Base-by-base conservation (phyloP, 1,140 invertebrate genomes). In the Drosophila seguyi region DNA sequence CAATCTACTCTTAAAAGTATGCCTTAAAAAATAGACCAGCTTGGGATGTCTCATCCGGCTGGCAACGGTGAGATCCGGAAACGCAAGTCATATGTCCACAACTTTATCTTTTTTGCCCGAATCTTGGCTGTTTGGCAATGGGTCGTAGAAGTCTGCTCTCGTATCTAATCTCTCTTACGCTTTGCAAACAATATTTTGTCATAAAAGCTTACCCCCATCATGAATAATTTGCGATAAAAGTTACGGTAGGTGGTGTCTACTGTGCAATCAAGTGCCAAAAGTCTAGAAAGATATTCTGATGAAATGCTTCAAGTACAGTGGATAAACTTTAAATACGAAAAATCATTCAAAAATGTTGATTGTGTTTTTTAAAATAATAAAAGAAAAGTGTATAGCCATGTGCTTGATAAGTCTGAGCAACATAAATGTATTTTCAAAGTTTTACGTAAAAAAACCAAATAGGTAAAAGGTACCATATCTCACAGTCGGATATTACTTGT, bases 41-140 rank as follows among this genome's bases (percentile, higher is more conserved):
- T 6, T 3, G 18, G n/a, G 6, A 31, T 71, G 69, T 69, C 18
- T 72, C 65, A 69, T 41, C 41, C 65, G 50, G n/a, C 45, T 68
- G 29, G 45, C 65, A 68, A 68, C 65, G 27, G 4, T 18, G 20
- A 65, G 27, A 27, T 42, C 59, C 65, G 65, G 65, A 68, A 42
- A 22, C 14, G 10, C 31, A 6, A 20, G 6, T 41, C 10, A 16
- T 39, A 8, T 14, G n/a, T 8, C 25, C 3, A 18, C 5, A 6
- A 14, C 20, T 42, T 66, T 68, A 69, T 69, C 45, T 27, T 34
- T 34, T 27, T 31, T 20, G 27, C 10, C 16, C 11, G 20, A 66
- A 65, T 22, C 36, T 38, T 38, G 41, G 10, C 20, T 44, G 11
- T 27, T 41, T 61, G 57, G n/a, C 22, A 31, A 18, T 16, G n/a